A percentile compares a stretch with the other conserved stretches of the same genome.
Evolutionary conservation across 2,888 invertebrate species (phyloP).

Genomic region (Spisula solida): DNA sequence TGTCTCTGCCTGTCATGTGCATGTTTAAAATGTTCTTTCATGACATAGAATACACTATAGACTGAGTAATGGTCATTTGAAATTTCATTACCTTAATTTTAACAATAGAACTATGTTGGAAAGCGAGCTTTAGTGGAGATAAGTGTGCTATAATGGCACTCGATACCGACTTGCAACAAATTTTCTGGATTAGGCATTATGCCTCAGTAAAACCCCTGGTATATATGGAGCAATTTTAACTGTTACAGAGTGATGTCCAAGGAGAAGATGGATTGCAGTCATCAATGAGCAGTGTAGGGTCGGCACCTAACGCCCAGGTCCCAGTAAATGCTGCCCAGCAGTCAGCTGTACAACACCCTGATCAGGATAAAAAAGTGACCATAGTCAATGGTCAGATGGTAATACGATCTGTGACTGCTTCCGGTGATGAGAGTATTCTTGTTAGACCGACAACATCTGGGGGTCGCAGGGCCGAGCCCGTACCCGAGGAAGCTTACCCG

Average conservation of each 20-base stretch:
- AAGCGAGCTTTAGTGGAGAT: too few species aligned
- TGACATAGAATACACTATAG: too few species aligned
- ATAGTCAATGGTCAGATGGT: constrained; percentile 71
- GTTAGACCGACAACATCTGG: constrained; percentile 53
- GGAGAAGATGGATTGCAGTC: constrained; percentile 57
- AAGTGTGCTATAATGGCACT: too few species aligned
- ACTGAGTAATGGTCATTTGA: too few species aligned
- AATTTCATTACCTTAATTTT: too few species aligned
- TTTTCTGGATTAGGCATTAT: too few species aligned
- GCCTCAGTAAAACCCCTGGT: too few species aligned
- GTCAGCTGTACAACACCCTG: constrained; percentile 53
- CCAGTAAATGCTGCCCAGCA: constrained; percentile 50
- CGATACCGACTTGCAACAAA: too few species aligned
- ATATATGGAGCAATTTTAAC: too few species aligned
- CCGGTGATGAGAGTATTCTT: constrained; percentile 60
- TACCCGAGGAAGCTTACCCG: background rate
- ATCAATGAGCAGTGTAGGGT: constrained; percentile 31
- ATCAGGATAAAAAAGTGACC: constrained; percentile 67
- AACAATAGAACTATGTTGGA: too few species aligned
- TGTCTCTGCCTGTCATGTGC: too few species aligned
- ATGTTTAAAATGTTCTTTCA: too few species aligned
- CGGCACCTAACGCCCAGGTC: constrained; percentile 56
- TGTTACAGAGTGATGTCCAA: constrained; percentile 54
- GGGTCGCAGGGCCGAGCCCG: constrained; percentile 20
- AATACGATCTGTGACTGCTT: constrained; percentile 52